These are phyloP conservation scores for Falco peregrinus DNA, from an alignment of 2,797 vertebrate genomes.

Conservation along the genomic window DNA sequence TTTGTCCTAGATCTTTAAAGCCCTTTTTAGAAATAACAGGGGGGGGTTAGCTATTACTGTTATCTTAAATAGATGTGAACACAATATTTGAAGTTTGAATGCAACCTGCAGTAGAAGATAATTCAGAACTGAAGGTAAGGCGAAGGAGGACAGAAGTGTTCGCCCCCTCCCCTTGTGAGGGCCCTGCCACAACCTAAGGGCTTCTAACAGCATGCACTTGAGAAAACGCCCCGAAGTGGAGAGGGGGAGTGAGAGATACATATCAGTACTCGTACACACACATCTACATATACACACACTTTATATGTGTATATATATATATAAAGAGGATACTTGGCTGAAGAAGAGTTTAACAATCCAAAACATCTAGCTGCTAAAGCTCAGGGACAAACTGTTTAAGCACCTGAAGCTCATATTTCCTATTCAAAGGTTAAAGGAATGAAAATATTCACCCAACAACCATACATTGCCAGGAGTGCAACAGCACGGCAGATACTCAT, in stretches of 20 bases:
- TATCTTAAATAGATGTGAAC: not conserved
- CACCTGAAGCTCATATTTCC: not conserved
- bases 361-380: not conserved
- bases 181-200: not conserved
- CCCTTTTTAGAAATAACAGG: not conserved
- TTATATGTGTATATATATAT: no score
- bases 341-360: not conserved
- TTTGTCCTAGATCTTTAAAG: not conserved
- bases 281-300: no score
- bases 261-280: no score
- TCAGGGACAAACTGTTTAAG: not conserved
- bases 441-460: accelerated
- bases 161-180: accelerated
- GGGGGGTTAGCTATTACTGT: no score
- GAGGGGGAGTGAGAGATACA: not conserved
- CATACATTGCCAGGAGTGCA: accelerated
- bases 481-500: accelerated
- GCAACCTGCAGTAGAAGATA: not conserved
- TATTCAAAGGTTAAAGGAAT: not conserved
- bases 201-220: not conserved
- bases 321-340: not conserved
- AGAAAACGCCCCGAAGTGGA: not conserved
- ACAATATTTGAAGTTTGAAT: not conserved
- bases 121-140: not conserved
- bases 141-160: not conserved